Base-by-base conservation (phyloP, 2,888 invertebrate species). In the Acanthoscelides obtectus region DNA sequence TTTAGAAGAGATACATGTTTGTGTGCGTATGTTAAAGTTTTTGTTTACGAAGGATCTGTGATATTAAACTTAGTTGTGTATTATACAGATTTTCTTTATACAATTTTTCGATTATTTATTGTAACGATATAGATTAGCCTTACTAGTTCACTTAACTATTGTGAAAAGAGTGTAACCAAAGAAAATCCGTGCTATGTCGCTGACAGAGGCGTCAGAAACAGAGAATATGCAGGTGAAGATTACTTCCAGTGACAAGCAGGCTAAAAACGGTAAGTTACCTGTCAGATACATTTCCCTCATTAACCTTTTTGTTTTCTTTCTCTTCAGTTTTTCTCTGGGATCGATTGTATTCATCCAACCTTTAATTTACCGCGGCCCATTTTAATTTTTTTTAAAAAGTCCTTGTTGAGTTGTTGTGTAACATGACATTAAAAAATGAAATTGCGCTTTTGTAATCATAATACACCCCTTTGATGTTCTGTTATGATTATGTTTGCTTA, bases 1-100 rank as follows among this genome's bases (percentile, higher is more conserved):
- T 75, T 76, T 75, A 75, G 74, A 71, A 78, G 77, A 78, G 77
- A 75, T 79, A 78, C 77, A 79, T 80, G 80, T 79, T 80, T 75
- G 79, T 81, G 78, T 80, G 80, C 81, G 80, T 81, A 80, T 81
- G 80, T 80, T 81, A 76, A 45, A 80, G 80, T 81, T 81, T 80
- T 81, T 81, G 81, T 81, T 81, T 80, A 81, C 78, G 80, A 81
- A 81, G 78, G 79, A 81, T 81, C 83, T 83, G 83, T 83, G 83
- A 83, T 83, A 83, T 82, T 83, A 82, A 82, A 76, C 76, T 82
- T 81, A 82, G 82, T 81, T 82, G 78, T 80, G 75, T 79, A 79
- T 79, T 80, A 77, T 79, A 80, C 81, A 81, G 80, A 80, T 80
- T 81, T 79, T 79, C 74, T 77, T 80, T 80, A 69, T 69, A 69